These are phyloP conservation scores for Ispidina picta DNA, from an alignment of 2,797 vertebrate species.

Conservation along the genomic window DNA sequence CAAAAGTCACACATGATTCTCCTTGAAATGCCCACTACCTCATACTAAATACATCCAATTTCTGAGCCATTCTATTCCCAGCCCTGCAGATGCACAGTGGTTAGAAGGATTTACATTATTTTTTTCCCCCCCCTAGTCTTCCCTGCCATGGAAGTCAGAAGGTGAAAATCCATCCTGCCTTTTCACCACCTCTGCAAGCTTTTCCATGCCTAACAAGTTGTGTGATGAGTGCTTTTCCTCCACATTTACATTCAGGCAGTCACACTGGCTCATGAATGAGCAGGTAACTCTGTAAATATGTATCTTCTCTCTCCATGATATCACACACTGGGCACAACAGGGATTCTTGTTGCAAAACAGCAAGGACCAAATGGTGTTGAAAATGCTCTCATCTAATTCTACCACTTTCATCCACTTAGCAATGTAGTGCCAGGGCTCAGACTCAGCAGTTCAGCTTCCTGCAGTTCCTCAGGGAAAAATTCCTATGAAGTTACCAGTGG, in stretches of 20 bases:
- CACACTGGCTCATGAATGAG: constrained; percentile 8
- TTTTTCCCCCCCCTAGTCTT: not conserved
- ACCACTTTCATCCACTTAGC: constrained; percentile 85
- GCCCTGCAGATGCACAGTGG: not conserved
- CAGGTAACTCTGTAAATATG: constrained; percentile 50
- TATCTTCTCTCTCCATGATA: constrained; percentile 25
- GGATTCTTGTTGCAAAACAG: constrained; percentile 65
- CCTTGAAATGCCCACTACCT: constrained; percentile 29
- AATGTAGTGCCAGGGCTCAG: constrained; percentile 71
- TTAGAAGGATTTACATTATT: not conserved
- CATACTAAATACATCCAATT: constrained; percentile 28
- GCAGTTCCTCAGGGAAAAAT: constrained; percentile 72
- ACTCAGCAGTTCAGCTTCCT: constrained; percentile 71
- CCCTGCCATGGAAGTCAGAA: not conserved
- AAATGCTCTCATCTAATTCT: constrained; percentile 86
- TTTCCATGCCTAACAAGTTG: not conserved
- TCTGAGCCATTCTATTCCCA: constrained; percentile 22
- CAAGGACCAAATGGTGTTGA: constrained; percentile 79
- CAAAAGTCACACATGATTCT: not conserved
- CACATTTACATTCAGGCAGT: constrained; percentile 31
- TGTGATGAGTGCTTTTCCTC: constrained; percentile 4
- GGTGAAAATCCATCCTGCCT: not conserved
- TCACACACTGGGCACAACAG: constrained; percentile 76
- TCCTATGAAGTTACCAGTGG: constrained; percentile 75
- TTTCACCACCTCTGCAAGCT: not conserved